Conservation (phyloP, 2,113 vertebrate species). For the Coracopsis vasa region DNA sequence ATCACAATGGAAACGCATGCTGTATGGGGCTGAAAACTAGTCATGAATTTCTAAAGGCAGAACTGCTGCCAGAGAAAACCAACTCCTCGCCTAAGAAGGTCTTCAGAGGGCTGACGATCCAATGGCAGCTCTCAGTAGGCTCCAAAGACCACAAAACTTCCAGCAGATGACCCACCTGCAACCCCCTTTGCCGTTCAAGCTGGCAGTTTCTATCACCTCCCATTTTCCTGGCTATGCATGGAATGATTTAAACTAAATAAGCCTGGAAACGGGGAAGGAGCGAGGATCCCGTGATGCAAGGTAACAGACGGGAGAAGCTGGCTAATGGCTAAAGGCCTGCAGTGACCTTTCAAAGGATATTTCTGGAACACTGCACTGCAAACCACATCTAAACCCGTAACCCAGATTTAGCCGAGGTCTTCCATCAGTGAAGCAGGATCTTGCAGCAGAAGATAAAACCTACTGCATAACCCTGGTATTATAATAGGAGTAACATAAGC, state of each 20-base stretch:
- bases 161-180: not conserved
- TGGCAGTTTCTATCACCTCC: not conserved
- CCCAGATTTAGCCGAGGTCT: not conserved
- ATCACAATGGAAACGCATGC: not conserved
- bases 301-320: not conserved
- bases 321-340: not conserved
- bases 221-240: not conserved
- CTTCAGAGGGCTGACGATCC: not conserved
- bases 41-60: not conserved
- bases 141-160: not conserved
- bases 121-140: rapidly evolving
- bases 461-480: not conserved
- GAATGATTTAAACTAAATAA: not conserved
- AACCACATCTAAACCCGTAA: not conserved
- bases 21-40: rapidly evolving
- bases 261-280: not conserved
- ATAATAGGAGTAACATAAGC: not conserved
- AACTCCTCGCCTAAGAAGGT: rapidly evolving
- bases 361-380: not conserved
- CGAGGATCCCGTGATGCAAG: rapidly evolving
- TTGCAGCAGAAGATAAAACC: not conserved
- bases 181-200: not conserved
- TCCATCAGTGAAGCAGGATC: not conserved
- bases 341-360: not conserved
- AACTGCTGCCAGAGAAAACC: not conserved